These are phyloP conservation scores for Misgurnus mizolepis DNA, from an alignment of 2,113 vertebrate genomes.

Conservation along the genomic window DNA sequence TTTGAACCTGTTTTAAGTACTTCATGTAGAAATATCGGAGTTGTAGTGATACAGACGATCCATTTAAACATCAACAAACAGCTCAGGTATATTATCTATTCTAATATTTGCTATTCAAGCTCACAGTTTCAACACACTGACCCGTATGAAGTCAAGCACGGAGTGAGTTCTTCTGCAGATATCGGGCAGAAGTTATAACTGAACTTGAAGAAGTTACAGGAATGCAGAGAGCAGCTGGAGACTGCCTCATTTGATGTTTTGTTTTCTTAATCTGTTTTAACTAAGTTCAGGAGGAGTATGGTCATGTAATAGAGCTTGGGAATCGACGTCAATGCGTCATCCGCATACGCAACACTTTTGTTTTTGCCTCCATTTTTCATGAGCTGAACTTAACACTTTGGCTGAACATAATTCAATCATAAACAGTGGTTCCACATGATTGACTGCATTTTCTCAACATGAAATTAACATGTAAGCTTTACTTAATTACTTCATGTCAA, in stretches of 20 bases:
- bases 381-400: no score
- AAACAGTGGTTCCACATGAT: no score
- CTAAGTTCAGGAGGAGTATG: no score
- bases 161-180: not conserved
- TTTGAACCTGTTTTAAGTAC: not conserved
- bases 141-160: not conserved
- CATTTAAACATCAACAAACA: not conserved
- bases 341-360: no score
- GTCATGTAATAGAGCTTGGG: no score
- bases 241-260: slow-evolving; percentile 3
- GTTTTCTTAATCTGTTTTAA: no score
- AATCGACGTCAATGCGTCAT: no score
- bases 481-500: no score
- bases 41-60: slow-evolving; percentile 1
- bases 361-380: no score
- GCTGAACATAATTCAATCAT: no score
- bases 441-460: no score
- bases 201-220: slow-evolving; percentile 38
- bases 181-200: slow-evolving; percentile 5
- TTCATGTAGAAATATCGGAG: not conserved
- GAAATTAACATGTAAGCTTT: no score
- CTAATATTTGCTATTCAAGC: not conserved
- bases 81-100: not conserved
- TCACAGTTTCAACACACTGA: not conserved
- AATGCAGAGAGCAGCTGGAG: slow-evolving; percentile 77